Evolutionary conservation across 1,140 invertebrate genomes (phyloP).

Genomic region (Lutraria rhynchaena): DNA sequence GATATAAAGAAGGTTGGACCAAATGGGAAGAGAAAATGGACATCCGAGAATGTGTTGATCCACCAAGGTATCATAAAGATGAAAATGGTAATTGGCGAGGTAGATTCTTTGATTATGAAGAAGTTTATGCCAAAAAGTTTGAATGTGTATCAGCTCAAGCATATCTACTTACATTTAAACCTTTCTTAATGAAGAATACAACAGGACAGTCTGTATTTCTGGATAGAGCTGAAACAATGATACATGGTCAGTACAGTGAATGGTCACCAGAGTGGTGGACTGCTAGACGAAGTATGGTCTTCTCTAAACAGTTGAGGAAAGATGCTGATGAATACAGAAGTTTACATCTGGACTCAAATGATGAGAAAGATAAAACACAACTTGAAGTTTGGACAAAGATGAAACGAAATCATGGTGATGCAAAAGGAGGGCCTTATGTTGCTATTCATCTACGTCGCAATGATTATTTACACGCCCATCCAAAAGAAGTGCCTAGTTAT

Average conservation of each 20-base stretch:
- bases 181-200: conserved; percentile 77
- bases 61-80: conserved; percentile 66
- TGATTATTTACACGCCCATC: conserved; percentile 90
- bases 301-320: conserved; percentile 87
- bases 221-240: conserved; percentile 62
- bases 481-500: conserved; percentile 88
- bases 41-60: conserved; percentile 79
- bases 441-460: conserved; percentile 91
- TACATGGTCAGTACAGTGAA: conserved; percentile 72
- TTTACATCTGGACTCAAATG: conserved; percentile 87
- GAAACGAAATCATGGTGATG: conserved; percentile 82
- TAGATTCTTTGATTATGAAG: conserved; percentile 86
- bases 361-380: conserved; percentile 86
- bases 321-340: conserved; percentile 89
- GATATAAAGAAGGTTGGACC: conserved; percentile 93
- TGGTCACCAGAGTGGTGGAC: conserved; percentile 74
- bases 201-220: conserved; percentile 62
- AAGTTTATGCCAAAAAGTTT: conserved; percentile 86
- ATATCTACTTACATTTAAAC: conserved; percentile 75
- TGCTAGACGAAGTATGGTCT: conserved; percentile 93
- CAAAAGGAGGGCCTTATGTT: conserved; percentile 90
- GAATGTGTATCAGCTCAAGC: conserved; percentile 91
- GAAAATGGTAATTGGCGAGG: conserved; percentile 80
- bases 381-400: conserved; percentile 86
- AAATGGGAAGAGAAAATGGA: conserved; percentile 91